A percentile compares a stretch with the other conserved stretches of the same genome.
phyloP scores from a whole-genome alignment of 1,140 invertebrate genomes.

The Acromyrmex echinatior region DNA sequence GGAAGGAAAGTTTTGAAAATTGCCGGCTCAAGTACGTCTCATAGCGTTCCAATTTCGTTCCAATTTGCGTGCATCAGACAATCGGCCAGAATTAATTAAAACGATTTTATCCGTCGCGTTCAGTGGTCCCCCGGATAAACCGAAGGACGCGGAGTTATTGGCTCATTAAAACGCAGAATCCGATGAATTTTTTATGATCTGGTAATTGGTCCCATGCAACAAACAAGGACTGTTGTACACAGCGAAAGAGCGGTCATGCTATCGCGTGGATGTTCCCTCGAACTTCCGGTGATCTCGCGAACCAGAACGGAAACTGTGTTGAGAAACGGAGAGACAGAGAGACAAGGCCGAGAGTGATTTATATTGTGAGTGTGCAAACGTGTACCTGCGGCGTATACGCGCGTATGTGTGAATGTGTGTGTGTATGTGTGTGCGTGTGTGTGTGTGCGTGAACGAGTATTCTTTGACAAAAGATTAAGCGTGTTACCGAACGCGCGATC shows the following conservation, averaged over 20 bases:
- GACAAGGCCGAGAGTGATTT: conserved; percentile 45
- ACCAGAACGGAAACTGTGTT: not conserved
- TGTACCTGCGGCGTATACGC: too few relatives aligned
- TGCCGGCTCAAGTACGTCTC: not conserved
- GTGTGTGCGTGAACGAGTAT: not conserved
- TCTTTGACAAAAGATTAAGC: conserved; percentile 32
- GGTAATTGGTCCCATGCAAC: conserved; percentile 29
- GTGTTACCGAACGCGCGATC: conserved; percentile 1
- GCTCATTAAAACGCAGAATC: conserved; percentile 36
- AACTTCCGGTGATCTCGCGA: not conserved
- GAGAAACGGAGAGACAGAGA: not conserved
- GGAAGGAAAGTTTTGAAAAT: conserved; percentile 25
- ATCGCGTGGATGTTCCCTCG: not conserved
- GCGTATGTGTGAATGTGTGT: not conserved
- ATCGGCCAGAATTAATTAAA: conserved; percentile 48
- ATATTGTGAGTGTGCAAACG: conserved; percentile 38
- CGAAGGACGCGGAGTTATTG: not conserved
- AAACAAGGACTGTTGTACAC: not conserved
- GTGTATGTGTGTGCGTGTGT: too few relatives aligned
- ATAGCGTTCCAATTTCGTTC: conserved; percentile 37
- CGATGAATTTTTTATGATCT: conserved; percentile 35
- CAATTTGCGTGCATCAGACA: conserved; percentile 36
- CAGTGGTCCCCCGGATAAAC: conserved; percentile 8
- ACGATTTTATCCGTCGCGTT: not conserved
- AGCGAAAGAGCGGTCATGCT: too few relatives aligned